phyloP scores from a whole-genome alignment of 1,140 invertebrate species.

The Hyphantria cunea region DNA sequence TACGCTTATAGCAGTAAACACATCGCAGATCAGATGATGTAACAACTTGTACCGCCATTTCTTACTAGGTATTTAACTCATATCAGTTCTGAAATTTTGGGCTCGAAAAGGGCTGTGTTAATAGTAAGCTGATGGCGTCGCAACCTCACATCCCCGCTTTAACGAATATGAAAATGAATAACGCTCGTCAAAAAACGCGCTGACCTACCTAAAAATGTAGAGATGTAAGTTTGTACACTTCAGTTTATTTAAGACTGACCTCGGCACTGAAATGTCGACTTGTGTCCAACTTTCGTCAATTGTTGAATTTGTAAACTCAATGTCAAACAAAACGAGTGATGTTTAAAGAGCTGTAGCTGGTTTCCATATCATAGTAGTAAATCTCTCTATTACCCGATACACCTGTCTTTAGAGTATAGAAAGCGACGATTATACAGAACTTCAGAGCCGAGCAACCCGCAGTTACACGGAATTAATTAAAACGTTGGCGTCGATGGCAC shows the following conservation, averaged over 20 bases:
- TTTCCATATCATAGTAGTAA: too few species aligned
- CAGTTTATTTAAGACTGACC: conserved; percentile 34
- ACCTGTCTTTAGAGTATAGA: conserved; percentile 2
- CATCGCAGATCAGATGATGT: conserved; percentile 16
- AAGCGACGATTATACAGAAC: conserved; percentile 5
- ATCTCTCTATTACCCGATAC: conserved; percentile 2
- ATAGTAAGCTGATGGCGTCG: too few species aligned
- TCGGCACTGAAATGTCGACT: conserved; percentile 30
- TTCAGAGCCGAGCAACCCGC: neutral
- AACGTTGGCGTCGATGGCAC: conserved; percentile 1
- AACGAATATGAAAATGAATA: too few species aligned
- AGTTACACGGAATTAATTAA: conserved; percentile 3
- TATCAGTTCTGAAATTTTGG: too few species aligned
- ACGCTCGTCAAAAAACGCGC: too few species aligned
- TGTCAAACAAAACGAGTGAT: conserved; percentile 18
- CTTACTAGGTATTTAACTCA: too few species aligned
- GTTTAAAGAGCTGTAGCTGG: neutral
- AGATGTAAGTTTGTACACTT: conserved; percentile 15
- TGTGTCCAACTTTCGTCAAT: conserved; percentile 40
- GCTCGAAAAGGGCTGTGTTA: too few species aligned
- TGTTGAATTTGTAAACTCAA: conserved; percentile 35
- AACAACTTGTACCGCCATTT: conserved; percentile 10
- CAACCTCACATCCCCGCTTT: too few species aligned
- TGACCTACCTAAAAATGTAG: too few species aligned
- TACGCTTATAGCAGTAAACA: neutral